phyloP scores from a whole-genome alignment of 2,113 vertebrate genomes.

The Callithrix jacchus region DNA sequence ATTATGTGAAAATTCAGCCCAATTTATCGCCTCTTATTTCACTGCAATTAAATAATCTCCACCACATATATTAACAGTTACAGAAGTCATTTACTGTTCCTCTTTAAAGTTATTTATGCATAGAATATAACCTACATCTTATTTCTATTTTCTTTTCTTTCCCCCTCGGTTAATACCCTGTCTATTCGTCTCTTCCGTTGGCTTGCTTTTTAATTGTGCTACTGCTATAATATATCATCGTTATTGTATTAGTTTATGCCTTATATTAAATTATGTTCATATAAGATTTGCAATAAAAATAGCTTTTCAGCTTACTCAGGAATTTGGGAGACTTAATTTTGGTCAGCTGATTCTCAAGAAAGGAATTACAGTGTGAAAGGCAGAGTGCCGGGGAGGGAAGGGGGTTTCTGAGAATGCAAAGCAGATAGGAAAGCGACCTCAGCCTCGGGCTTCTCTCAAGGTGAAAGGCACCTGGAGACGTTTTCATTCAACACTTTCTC shows the following conservation, averaged over 20 bases:
- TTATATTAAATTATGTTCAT: slow-evolving; percentile 83
- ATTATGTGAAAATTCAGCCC: neutral
- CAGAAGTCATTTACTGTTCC: slow-evolving; percentile 79
- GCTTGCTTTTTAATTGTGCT: slow-evolving; percentile 80
- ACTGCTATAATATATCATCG: slow-evolving; percentile 79
- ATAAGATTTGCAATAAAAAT: slow-evolving; percentile 77
- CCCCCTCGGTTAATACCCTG: slow-evolving; percentile 80
- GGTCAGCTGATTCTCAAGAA: slow-evolving; percentile 17
- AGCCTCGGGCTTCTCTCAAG: neutral
- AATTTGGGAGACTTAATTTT: slow-evolving; percentile 67
- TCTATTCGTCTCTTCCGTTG: slow-evolving; percentile 79
- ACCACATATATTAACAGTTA: slow-evolving; percentile 75
- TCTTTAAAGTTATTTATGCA: slow-evolving; percentile 84
- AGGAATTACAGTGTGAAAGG: neutral
- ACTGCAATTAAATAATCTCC: slow-evolving; percentile 40
- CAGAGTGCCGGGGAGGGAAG: neutral
- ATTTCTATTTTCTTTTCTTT: slow-evolving; percentile 82
- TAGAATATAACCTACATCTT: slow-evolving; percentile 73
- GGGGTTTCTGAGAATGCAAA: neutral
- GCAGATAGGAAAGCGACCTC: accelerated
- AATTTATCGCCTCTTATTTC: slow-evolving; percentile 3
- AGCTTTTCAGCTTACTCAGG: slow-evolving; percentile 71
- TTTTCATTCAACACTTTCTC: neutral
- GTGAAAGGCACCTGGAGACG: neutral
- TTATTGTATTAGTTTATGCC: slow-evolving; percentile 83